phyloP scores from a whole-genome alignment of 1,140 invertebrate genomes.

The Papilio xuthus region DNA sequence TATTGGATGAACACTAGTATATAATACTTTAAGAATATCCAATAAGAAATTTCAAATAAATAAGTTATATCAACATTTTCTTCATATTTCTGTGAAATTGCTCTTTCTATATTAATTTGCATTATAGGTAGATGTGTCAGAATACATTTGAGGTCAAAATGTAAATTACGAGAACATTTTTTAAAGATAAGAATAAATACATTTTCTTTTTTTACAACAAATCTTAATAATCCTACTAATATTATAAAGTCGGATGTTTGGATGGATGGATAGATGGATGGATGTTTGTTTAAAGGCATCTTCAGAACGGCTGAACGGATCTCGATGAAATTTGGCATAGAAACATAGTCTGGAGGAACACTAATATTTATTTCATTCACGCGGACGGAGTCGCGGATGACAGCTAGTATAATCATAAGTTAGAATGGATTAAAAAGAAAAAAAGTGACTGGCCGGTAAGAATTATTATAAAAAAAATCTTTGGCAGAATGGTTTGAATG shows the following conservation, averaged over 20 bases:
- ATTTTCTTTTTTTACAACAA: background rate
- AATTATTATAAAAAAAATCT: background rate
- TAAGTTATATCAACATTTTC: constrained; percentile 16
- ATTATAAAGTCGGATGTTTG: no score
- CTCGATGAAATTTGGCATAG: no score
- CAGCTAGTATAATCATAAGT: background rate
- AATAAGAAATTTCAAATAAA: background rate
- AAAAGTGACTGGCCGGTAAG: background rate
- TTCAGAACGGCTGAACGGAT: no score
- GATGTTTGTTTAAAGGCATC: no score
- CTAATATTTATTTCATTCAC: no score
- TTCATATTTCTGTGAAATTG: constrained; percentile 2
- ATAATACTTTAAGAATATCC: no score
- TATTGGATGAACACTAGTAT: background rate
- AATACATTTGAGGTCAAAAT: constrained; percentile 5
- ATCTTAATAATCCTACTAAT: no score
- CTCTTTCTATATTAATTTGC: constrained; percentile 13
- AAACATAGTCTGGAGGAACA: no score
- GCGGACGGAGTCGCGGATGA: no score
- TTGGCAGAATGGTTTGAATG: background rate
- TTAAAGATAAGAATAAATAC: background rate
- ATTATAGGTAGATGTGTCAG: background rate
- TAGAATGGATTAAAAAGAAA: background rate
- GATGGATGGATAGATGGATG: no score
- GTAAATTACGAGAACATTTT: background rate